Evolutionary conservation across 1,140 invertebrate species (phyloP).

Genomic region (Pogonomyrmex californicus): DNA sequence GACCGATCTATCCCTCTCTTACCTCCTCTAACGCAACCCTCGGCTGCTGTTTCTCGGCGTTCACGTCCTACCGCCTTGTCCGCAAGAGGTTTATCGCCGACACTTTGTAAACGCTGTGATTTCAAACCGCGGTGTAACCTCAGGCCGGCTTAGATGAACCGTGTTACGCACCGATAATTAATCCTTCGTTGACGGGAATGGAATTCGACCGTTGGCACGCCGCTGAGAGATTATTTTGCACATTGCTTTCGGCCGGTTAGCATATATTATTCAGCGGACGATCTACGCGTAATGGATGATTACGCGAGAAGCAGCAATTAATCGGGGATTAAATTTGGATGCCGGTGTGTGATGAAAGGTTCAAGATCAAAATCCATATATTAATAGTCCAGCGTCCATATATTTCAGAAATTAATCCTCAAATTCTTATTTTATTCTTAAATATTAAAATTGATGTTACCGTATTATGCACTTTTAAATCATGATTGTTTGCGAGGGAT

Average conservation of each 20-base stretch:
- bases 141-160: conserved; percentile 67
- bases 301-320: conserved; percentile 41
- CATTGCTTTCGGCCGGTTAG: conserved; percentile 31
- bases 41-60: conserved; percentile 45
- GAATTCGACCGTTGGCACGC: conserved; percentile 51
- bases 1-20: conserved; percentile 70
- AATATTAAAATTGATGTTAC: neutral
- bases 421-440: neutral
- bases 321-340: conserved; percentile 55
- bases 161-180: conserved; percentile 66
- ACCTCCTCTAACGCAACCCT: conserved; percentile 60
- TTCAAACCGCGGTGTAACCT: conserved; percentile 56
- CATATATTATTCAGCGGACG: conserved; percentile 44
- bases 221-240: conserved; percentile 43
- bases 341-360: neutral
- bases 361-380: conserved; percentile 32
- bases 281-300: conserved; percentile 30
- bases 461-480: neutral
- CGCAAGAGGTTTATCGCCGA: conserved; percentile 76
- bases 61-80: conserved; percentile 63
- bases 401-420: neutral
- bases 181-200: conserved; percentile 65
- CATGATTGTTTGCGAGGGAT: neutral
- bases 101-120: conserved; percentile 67
- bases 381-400: conserved; percentile 6